Percentiles rank a stretch among this genome's conserved stretches.
These are phyloP conservation scores for Sceloporus tristichus DNA, from an alignment of 2,113 vertebrate species.

Conservation along the genomic window DNA sequence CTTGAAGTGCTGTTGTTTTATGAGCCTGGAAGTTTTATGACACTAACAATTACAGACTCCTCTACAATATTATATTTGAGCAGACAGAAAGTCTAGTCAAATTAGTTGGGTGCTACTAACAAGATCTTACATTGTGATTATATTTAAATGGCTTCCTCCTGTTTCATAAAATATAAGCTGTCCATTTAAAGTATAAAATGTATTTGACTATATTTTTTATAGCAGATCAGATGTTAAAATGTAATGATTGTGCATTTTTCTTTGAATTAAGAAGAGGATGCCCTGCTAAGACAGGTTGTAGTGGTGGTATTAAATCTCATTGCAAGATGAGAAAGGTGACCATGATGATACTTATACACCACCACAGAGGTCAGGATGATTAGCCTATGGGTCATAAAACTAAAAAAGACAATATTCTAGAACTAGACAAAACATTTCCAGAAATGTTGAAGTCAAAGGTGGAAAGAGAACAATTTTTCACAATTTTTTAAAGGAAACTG, in stretches of 20 bases:
- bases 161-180: background rate
- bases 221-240: background rate
- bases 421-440: background rate
- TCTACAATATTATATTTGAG: slow-evolving; percentile 10
- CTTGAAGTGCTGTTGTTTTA: fast-evolving
- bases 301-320: background rate
- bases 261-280: background rate
- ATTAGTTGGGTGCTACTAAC: fast-evolving
- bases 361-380: background rate
- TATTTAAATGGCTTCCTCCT: fast-evolving
- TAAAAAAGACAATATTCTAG: background rate
- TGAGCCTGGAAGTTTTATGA: fast-evolving
- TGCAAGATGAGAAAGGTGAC: background rate
- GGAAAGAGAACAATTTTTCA: background rate
- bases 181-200: background rate
- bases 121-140: background rate
- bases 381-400: background rate
- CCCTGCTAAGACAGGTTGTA: background rate
- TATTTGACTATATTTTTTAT: background rate
- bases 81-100: slow-evolving; percentile 40
- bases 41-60: background rate
- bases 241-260: background rate
- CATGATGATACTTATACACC: background rate
- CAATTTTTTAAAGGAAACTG: background rate
- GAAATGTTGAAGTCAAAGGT: background rate